Evolutionary conservation across 2,888 invertebrate species (phyloP).

Genomic region (Tiphia femorata): DNA sequence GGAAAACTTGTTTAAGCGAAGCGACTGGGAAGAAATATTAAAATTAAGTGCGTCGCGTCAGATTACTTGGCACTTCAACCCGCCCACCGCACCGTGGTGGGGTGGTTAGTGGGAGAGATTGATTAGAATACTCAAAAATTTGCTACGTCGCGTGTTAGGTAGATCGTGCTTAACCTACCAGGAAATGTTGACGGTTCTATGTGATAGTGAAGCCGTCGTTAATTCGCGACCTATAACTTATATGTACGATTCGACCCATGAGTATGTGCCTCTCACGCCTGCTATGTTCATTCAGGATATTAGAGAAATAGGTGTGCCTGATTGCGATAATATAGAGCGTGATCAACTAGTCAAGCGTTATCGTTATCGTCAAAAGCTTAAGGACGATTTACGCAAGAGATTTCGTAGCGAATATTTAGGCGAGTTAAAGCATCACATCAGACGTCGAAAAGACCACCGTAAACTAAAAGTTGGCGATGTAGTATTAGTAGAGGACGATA

Average conservation of each 20-base stretch:
- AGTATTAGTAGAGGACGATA: neutral
- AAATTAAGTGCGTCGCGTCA: slow-evolving; percentile 20
- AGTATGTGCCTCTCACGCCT: slow-evolving; percentile 32
- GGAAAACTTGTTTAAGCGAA: slow-evolving; percentile 21
- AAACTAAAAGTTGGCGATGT: neutral
- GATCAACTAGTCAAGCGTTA: neutral
- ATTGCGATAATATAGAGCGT: too few relatives aligned
- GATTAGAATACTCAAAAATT: slow-evolving; percentile 56
- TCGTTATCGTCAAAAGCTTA: neutral
- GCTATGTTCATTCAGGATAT: slow-evolving; percentile 31
- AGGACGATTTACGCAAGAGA: neutral
- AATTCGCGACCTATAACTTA: slow-evolving; percentile 60
- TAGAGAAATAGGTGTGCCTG: neutral
- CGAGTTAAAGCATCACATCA: neutral
- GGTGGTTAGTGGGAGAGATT: slow-evolving; percentile 50
- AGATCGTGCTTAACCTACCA: slow-evolving; percentile 35
- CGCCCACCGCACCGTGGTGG: slow-evolving; percentile 25
- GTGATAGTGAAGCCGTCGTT: slow-evolving; percentile 54
- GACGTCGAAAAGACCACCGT: neutral
- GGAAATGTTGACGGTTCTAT: slow-evolving; percentile 48
- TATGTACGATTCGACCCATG: slow-evolving; percentile 28
- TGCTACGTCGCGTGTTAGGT: slow-evolving; percentile 58
- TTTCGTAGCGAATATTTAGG: neutral
- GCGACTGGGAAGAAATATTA: slow-evolving; percentile 43
- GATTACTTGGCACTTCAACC: slow-evolving; percentile 39